Evolutionary conservation across 1,140 invertebrate species (phyloP), one percentile per base, ranked within the genome.

Genomic region (Coelopa frigida): DNA sequence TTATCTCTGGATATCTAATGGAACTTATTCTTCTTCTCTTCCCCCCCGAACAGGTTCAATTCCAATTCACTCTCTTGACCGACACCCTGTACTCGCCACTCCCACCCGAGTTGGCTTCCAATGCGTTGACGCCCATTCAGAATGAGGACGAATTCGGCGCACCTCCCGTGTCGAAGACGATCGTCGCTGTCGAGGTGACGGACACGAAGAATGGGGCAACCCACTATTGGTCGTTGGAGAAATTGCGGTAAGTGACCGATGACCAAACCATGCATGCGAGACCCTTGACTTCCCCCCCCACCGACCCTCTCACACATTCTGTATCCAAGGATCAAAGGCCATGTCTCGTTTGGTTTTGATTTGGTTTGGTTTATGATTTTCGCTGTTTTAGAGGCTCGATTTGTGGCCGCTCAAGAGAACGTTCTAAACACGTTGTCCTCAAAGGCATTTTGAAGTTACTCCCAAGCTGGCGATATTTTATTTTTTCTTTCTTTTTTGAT

Each of bases 121-220:
- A 55, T 42, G 57, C 55, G 38, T 46, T 55, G 23, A 45, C 56
- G 15, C 56, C 56, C 6, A 15, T 58, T 14, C 79, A 80, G 40
- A 75, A 78, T 29, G 81, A 89, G 39, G 86, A 89, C 46, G 85
- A 87, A 47, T 80, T 78, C 53, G 64, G 68, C 7, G 62, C 75
- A 1, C 75, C 84, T 35, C 85, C 87, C 3, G 81, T 84, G 49
- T 84, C 87, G 22, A 82, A 84, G 51, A 99, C 96, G 1, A 84
- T 97, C 47, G 96, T 99, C 0, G 96, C 94, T 6, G 93, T 99
- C 1, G 95, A 99, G 72, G 97, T 99, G n/a, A 88, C 94, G 55
- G 96, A 99, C 62, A 88, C 88, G 1, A 98, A 99, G 70, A 99
- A 99, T 72, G 95, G 95, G 5, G 95, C 96, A 3, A 95, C 92